These are phyloP conservation scores for Caiman crocodilus DNA, from an alignment of 2,797 vertebrate species.

Conservation along the genomic window DNA sequence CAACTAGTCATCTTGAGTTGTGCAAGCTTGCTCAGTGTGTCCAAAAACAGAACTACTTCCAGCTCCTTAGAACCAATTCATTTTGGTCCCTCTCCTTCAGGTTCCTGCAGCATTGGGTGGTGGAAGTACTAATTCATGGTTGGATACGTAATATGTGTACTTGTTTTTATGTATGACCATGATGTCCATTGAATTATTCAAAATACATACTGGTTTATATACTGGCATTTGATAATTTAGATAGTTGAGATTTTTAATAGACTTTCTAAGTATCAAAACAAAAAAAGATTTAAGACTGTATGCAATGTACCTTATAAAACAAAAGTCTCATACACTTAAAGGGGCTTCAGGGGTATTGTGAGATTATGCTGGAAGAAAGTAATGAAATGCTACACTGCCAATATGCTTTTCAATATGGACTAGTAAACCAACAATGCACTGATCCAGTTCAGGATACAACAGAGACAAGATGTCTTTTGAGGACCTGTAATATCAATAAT, in stretches of 20 bases:
- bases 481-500: background rate
- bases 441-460: background rate
- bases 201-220: background rate
- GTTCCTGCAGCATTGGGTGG: background rate
- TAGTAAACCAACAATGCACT: background rate
- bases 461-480: background rate
- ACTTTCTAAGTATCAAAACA: background rate
- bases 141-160: background rate
- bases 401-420: background rate
- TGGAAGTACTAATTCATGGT: rapidly evolving
- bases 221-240: background rate
- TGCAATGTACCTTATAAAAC: background rate
- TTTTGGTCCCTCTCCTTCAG: background rate
- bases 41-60: background rate
- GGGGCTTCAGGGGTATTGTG: background rate
- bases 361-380: background rate
- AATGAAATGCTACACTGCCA: background rate
- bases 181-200: background rate
- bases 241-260: background rate
- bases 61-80: background rate
- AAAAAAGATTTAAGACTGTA: background rate
- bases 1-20: background rate
- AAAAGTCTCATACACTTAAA: background rate
- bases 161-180: background rate
- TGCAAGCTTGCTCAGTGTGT: background rate